These are phyloP conservation scores for Orchesella flavescens DNA, from an alignment of 2,888 invertebrate genomes.

Conservation along the genomic window DNA sequence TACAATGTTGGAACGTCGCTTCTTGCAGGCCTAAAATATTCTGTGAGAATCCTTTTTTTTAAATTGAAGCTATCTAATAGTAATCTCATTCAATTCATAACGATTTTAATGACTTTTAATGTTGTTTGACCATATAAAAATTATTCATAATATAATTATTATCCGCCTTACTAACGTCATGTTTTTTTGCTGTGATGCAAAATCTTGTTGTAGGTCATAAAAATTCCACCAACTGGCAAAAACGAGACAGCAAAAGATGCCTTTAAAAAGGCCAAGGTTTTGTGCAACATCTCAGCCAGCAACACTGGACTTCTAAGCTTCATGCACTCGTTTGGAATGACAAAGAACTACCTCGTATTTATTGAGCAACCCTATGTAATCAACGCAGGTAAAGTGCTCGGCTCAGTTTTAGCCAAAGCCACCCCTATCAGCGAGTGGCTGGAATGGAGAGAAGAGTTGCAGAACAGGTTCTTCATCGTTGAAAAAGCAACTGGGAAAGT, in stretches of 20 bases:
- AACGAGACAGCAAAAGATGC: conserved; percentile 69
- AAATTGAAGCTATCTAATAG: not conserved
- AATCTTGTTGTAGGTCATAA: conserved; percentile 69
- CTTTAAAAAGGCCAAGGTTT: conserved; percentile 72
- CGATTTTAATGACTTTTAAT: too few species aligned
- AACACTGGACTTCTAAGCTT: conserved; percentile 74
- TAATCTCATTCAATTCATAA: not conserved
- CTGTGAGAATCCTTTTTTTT: conserved; percentile 52
- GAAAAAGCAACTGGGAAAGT: conserved; percentile 75
- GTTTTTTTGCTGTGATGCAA: not conserved
- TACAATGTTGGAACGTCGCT: conserved; percentile 75
- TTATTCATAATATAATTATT: too few species aligned
- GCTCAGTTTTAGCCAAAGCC: conserved; percentile 52
- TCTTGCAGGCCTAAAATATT: conserved; percentile 74
- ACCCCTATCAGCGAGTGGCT: conserved; percentile 74
- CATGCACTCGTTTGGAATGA: conserved; percentile 77
- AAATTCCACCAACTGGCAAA: conserved; percentile 72
- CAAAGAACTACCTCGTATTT: conserved; percentile 76
- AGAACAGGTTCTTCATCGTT: conserved; percentile 74
- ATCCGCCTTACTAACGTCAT: too few species aligned
- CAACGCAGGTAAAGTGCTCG: conserved; percentile 73
- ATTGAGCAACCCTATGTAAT: conserved; percentile 76
- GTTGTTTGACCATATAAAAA: too few species aligned
- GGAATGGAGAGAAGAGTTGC: conserved; percentile 74
- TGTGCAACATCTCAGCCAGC: conserved; percentile 73